These are phyloP conservation scores for Tringa solitaria DNA, from an alignment of 2,113 vertebrate species.

Conservation along the genomic window DNA sequence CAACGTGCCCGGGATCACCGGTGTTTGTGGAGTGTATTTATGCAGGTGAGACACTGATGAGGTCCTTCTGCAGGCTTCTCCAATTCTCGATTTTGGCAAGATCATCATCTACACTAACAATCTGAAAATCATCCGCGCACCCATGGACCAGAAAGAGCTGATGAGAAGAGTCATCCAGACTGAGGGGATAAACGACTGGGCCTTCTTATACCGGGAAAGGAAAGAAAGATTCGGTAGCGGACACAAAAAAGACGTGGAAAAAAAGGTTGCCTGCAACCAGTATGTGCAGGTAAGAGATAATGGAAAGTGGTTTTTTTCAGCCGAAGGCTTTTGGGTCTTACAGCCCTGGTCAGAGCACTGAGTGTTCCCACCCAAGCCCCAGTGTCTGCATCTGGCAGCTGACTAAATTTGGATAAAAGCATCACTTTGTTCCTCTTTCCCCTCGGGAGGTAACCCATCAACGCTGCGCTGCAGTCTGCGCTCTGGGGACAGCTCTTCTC, in stretches of 20 bases:
- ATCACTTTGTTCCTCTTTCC: neutral
- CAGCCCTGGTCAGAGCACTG: neutral
- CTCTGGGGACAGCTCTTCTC: neutral
- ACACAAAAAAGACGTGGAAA: neutral
- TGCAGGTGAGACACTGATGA: neutral
- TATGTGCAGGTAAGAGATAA: constrained; percentile 57
- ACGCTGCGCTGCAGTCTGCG: accelerated
- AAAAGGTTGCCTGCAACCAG: neutral
- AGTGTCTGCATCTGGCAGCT: neutral
- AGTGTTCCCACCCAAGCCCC: neutral
- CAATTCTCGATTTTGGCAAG: constrained; percentile 92
- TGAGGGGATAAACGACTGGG: constrained; percentile 66
- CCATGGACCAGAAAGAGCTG: constrained; percentile 78
- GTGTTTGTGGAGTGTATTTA: neutral
- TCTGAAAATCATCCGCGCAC: constrained; percentile 90
- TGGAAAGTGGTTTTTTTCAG: neutral
- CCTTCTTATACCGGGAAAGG: constrained; percentile 44
- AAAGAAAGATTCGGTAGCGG: neutral
- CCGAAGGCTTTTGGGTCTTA: neutral
- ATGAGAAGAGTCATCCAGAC: constrained; percentile 70
- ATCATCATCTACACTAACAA: constrained; percentile 98
- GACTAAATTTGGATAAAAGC: neutral
- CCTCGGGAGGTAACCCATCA: accelerated
- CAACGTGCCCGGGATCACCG: neutral
- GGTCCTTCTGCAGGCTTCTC: constrained; percentile 66